phyloP scores from a whole-genome alignment of 2,113 vertebrate genomes.

The Eira barbara region DNA sequence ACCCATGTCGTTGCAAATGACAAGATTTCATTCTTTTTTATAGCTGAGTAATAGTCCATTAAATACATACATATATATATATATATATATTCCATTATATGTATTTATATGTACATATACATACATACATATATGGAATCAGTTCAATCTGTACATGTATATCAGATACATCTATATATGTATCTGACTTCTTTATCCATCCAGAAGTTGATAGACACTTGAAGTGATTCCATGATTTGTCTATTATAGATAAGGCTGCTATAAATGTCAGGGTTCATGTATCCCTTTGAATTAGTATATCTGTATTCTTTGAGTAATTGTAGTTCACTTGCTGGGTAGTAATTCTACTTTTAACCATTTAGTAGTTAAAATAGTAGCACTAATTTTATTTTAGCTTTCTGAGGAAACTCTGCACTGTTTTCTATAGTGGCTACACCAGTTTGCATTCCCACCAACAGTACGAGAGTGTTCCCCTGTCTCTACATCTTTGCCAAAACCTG shows the following conservation, averaged over 20 bases:
- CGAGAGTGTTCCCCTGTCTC: background rate
- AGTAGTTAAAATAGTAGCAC: no score
- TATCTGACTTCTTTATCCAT: background rate
- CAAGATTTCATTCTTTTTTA: background rate
- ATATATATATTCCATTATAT: background rate
- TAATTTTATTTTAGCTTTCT: background rate
- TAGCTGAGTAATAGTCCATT: background rate
- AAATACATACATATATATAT: no score
- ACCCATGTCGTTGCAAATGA: background rate
- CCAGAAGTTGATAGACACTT: background rate
- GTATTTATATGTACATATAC: no score
- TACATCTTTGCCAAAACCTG: background rate
- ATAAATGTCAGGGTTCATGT: background rate
- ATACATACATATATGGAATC: no score
- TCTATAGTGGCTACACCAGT: background rate
- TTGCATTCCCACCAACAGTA: background rate
- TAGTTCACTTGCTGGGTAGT: background rate
- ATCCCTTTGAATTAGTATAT: background rate
- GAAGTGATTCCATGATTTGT: background rate
- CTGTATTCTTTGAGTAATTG: background rate
- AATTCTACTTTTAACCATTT: background rate
- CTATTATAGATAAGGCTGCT: background rate
- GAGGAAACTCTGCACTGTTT: background rate
- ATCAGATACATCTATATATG: no score
- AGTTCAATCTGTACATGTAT: no score